A percentile compares a stretch with the other conserved stretches of the same genome.
Conservation (phyloP, 2,113 vertebrate species). For the Zingel zingel region DNA sequence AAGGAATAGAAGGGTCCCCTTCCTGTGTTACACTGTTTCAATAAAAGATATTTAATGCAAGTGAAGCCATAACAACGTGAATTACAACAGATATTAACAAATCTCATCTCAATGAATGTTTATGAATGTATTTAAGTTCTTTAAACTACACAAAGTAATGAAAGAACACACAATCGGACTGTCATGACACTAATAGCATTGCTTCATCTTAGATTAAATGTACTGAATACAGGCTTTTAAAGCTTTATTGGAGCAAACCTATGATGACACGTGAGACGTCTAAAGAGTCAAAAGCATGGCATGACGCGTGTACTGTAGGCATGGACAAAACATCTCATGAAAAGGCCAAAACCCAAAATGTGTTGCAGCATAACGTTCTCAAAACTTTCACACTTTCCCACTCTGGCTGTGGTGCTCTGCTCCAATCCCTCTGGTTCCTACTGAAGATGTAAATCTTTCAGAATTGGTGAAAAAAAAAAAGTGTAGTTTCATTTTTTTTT, state of each 20-base stretch:
- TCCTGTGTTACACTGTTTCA: background rate
- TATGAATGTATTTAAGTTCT: background rate
- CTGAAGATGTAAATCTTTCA: background rate
- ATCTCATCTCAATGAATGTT: conserved; percentile 24
- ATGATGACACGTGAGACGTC: background rate
- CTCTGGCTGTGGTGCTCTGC: too few relatives aligned
- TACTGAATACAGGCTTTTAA: conserved; percentile 1
- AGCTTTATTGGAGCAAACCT: background rate
- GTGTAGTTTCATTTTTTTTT: too few relatives aligned
- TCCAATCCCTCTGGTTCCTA: background rate
- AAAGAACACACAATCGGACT: background rate
- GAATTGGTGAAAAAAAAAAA: background rate
- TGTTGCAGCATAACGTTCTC: too few relatives aligned
- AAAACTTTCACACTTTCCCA: too few relatives aligned
- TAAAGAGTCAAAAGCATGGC: background rate
- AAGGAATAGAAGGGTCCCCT: background rate
- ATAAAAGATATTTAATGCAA: conserved; percentile 27
- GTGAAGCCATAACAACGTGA: background rate
- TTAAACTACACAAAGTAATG: conserved; percentile 9
- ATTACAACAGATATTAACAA: background rate
- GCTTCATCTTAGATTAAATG: conserved; percentile 25
- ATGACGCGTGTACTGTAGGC: background rate
- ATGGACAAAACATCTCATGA: background rate
- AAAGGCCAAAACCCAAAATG: background rate
- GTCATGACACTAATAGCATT: background rate